A percentile compares a stretch with the other conserved stretches of the same genome.
Evolutionary conservation across 1,140 invertebrate species (phyloP).

Genomic region (Bombus haemorrhoidalis): DNA sequence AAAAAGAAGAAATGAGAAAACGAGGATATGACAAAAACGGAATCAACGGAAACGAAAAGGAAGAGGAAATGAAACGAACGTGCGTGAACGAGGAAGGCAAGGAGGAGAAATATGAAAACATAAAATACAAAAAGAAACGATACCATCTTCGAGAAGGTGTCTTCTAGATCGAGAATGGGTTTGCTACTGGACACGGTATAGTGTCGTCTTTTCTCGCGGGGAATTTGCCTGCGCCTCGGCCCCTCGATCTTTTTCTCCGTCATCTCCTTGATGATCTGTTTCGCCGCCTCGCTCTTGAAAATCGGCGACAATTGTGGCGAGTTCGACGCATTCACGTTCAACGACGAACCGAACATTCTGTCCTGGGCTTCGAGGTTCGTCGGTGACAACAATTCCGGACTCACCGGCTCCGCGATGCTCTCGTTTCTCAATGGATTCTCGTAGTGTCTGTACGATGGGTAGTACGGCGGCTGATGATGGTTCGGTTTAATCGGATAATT

Average conservation of each 20-base stretch:
- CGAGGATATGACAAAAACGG: neutral
- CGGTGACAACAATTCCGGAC: slow-evolving; percentile 60
- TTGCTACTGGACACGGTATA: slow-evolving; percentile 92
- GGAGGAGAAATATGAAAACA: neutral
- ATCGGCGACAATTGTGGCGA: slow-evolving; percentile 84
- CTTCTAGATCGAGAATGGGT: slow-evolving; percentile 80
- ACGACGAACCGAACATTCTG: slow-evolving; percentile 76
- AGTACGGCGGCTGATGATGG: slow-evolving; percentile 42
- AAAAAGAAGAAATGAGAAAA: too few species aligned
- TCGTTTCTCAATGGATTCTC: slow-evolving; percentile 45
- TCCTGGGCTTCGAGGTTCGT: slow-evolving; percentile 76
- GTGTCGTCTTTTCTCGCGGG: slow-evolving; percentile 91
- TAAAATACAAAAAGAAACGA: slow-evolving; percentile 37
- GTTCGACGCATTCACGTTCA: slow-evolving; percentile 63
- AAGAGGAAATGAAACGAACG: neutral
- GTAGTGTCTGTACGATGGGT: slow-evolving; percentile 51
- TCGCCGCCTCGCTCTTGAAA: slow-evolving; percentile 92
- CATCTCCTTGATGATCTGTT: slow-evolving; percentile 93
- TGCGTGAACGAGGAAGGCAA: neutral
- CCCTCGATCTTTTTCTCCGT: slow-evolving; percentile 82
- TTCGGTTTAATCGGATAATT: slow-evolving; percentile 54
- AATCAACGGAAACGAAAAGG: neutral
- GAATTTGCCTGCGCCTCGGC: slow-evolving; percentile 85
- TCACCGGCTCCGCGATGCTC: slow-evolving; percentile 39
- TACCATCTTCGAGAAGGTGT: slow-evolving; percentile 80